phyloP scores from a whole-genome alignment of 2,797 vertebrate genomes.

The Mus caroli region DNA sequence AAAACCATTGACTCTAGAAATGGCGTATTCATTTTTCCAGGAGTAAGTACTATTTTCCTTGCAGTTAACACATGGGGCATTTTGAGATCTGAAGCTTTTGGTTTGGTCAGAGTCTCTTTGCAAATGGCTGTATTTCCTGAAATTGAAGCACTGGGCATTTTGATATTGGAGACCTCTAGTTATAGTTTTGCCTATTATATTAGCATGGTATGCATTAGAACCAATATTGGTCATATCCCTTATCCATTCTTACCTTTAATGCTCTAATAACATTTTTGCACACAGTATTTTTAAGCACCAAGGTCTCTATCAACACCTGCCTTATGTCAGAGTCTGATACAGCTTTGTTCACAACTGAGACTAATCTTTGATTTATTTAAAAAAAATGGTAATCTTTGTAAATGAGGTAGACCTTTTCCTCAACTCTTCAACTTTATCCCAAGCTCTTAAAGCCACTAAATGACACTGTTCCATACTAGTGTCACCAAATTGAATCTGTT shows the following conservation, averaged over 20 bases:
- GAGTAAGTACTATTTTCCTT: neutral
- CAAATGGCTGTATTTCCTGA: neutral
- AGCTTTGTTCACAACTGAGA: neutral
- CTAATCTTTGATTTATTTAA: neutral
- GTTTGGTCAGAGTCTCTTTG: neutral
- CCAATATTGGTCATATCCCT: neutral
- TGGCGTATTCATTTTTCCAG: neutral
- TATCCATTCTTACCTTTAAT: neutral
- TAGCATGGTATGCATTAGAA: neutral
- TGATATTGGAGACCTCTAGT: neutral
- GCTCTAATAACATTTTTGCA: neutral
- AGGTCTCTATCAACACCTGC: neutral
- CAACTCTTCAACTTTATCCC: neutral
- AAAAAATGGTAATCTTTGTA: neutral
- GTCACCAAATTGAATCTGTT: neutral
- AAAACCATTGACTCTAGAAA: neutral
- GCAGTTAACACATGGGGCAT: neutral
- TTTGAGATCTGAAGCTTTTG: neutral
- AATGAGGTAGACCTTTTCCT: neutral
- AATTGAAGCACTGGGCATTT: neutral
- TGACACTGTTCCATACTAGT: neutral
- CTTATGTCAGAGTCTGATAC: neutral
- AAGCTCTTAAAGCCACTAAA: neutral
- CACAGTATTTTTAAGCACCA: neutral
- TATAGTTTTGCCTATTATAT: neutral